These are phyloP conservation scores for Nansenia antarctica DNA, from an alignment of 2,113 vertebrate species.

Conservation along the genomic window DNA sequence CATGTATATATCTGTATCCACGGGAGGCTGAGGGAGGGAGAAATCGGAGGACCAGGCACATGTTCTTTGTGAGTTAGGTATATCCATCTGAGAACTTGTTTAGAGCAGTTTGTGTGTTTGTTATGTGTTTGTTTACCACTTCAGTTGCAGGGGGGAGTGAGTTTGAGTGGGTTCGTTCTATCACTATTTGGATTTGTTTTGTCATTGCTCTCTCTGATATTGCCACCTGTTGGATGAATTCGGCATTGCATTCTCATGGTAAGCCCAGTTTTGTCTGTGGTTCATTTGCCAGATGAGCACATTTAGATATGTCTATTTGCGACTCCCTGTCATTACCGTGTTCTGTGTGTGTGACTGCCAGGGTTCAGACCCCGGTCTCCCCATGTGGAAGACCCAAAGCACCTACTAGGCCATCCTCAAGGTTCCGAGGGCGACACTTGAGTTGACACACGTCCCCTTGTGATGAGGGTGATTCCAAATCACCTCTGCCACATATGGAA, in stretches of 20 bases:
- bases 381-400: too few relatives aligned
- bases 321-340: too few relatives aligned
- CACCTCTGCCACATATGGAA: neutral
- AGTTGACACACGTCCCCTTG: neutral
- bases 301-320: too few relatives aligned
- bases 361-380: too few relatives aligned
- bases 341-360: too few relatives aligned
- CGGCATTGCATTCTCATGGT: neutral
- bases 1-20: neutral
- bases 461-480: neutral
- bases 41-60: neutral
- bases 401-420: too few relatives aligned
- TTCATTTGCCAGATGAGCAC: neutral
- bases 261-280: neutral
- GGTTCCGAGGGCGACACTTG: too few relatives aligned
- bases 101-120: neutral
- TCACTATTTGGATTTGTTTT: neutral
- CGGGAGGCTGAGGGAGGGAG: neutral
- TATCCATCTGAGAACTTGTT: neutral
- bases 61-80: neutral
- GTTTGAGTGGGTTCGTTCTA: neutral
- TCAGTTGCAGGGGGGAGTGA: neutral
- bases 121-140: neutral
- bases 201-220: neutral
- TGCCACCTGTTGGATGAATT: conserved; percentile 4